phyloP scores from a whole-genome alignment of 2,888 invertebrate genomes.

The Acutogordius australiensis region DNA sequence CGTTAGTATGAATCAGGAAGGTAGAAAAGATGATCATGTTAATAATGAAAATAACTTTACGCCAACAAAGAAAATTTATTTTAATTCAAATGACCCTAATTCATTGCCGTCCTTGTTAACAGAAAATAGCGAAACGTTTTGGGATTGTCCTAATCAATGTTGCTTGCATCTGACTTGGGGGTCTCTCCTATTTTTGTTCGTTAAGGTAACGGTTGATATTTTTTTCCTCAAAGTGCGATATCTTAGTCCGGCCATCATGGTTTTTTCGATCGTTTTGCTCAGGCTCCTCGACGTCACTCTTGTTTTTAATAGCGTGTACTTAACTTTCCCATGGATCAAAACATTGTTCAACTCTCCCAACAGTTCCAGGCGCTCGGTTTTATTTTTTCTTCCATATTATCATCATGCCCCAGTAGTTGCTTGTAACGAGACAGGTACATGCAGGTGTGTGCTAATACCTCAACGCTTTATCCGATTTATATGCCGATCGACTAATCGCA shows the following conservation, averaged over 20 bases:
- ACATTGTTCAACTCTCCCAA: not conserved
- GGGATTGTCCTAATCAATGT: conserved; percentile 4
- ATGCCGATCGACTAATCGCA: not conserved
- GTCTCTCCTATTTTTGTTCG: not conserved
- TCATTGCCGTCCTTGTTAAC: not conserved
- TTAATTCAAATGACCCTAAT: not conserved
- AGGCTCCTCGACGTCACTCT: not conserved
- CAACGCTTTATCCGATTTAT: not conserved
- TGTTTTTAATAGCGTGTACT: not conserved
- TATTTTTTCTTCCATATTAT: not conserved
- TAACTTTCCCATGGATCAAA: conserved; percentile 1
- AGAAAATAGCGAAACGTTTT: not conserved
- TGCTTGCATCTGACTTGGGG: not conserved
- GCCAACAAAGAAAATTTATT: no score
- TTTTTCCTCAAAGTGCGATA: not conserved
- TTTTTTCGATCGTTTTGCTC: not conserved
- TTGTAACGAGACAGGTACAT: not conserved
- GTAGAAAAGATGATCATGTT: not conserved
- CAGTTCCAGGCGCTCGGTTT: not conserved
- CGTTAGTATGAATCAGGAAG: no score
- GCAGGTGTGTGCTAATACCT: not conserved
- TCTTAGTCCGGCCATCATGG: not conserved
- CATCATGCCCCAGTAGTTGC: not conserved
- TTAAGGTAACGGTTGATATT: conserved; percentile 9
- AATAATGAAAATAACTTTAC: not conserved